Conservation (phyloP, 2,113 vertebrate genomes). For the Pica pica region DNA sequence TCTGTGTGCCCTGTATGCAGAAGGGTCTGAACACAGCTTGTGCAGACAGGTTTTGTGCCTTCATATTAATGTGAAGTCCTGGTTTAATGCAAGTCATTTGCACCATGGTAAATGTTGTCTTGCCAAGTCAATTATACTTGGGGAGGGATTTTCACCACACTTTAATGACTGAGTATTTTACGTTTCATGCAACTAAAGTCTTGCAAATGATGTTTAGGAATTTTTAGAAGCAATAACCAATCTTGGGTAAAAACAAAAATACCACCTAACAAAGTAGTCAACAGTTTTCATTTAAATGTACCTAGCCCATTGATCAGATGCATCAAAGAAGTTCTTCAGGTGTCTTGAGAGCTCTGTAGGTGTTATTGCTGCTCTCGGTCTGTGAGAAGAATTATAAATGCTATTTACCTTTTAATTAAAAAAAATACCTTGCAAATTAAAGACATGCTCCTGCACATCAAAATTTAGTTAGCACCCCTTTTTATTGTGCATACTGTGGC, state of each 20-base stretch:
- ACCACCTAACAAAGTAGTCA: background rate
- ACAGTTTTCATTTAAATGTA: conserved; percentile 36
- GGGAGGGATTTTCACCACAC: background rate
- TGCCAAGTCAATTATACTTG: background rate
- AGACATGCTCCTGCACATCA: conserved; percentile 71
- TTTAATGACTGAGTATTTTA: background rate
- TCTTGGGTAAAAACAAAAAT: conserved; percentile 45
- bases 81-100: background rate
- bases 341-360: conserved; percentile 59
- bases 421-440: conserved; percentile 73
- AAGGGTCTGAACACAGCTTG: background rate
- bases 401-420: conserved; percentile 80
- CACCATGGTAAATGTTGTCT: background rate
- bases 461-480: conserved; percentile 67
- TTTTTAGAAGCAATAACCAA: conserved; percentile 42
- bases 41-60: background rate
- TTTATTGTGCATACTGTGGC: conserved; percentile 55
- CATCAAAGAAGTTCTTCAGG: conserved; percentile 57
- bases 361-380: conserved; percentile 60
- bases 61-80: background rate
- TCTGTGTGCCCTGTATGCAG: background rate
- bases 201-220: background rate
- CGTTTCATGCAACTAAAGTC: background rate
- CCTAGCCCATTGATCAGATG: conserved; percentile 50
- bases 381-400: conserved; percentile 73